A percentile compares a stretch with the other conserved stretches of the same genome.
Conservation (phyloP, 35 echinoderm and acorn worm species). For the Heliocidaris erythrogramma region DNA sequence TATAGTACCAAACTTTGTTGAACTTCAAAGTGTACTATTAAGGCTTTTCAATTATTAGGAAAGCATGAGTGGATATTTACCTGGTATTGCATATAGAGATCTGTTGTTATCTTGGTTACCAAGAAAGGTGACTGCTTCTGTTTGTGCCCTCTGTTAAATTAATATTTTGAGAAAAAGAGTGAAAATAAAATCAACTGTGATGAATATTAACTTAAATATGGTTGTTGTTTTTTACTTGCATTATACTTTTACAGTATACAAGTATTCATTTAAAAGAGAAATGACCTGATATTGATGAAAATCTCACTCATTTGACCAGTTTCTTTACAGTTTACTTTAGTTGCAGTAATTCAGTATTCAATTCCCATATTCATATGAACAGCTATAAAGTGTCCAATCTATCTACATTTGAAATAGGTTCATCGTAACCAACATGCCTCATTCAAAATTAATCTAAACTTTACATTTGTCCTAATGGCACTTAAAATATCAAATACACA, state of each 20-base stretch:
- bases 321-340: background rate
- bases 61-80: conserved; percentile 25
- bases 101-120: conserved; percentile 96
- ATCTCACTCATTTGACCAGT: background rate
- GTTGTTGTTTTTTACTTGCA: background rate
- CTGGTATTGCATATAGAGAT: conserved; percentile 95
- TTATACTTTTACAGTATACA: background rate
- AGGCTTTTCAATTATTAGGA: too few species aligned
- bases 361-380: too few species aligned
- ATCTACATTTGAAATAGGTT: too few species aligned
- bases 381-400: too few species aligned
- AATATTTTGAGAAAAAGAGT: conserved; percentile 36
- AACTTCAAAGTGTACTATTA: too few species aligned
- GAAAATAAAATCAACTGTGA: conserved; percentile 35
- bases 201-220: background rate
- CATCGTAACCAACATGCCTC: too few species aligned
- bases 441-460: too few species aligned
- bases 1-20: too few species aligned
- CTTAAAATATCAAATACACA: too few species aligned
- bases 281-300: background rate
- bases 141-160: conserved; percentile 84
- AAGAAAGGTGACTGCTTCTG: conserved; percentile 95
- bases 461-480: too few species aligned
- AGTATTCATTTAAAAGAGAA: background rate
- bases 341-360: background rate